A percentile compares a stretch with the other conserved stretches of the same genome.
These are phyloP conservation scores for Phengaris arion DNA, from an alignment of 2,888 invertebrate genomes.

Conservation along the genomic window DNA sequence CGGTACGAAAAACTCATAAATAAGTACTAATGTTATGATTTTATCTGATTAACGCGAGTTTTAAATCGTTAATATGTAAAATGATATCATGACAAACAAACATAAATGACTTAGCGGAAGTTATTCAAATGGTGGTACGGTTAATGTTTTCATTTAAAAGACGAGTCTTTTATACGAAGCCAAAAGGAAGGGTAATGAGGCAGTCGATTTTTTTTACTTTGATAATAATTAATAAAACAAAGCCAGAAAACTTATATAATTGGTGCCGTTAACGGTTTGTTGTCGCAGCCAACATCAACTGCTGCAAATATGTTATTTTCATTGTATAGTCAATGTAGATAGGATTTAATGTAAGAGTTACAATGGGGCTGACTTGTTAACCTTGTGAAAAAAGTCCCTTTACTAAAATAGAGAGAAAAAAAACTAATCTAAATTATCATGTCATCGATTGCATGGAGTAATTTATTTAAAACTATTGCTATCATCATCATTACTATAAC, in stretches of 20 bases:
- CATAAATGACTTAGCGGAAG: background rate
- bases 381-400: too few relatives aligned
- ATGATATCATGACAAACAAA: background rate
- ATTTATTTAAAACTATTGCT: background rate
- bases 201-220: too few relatives aligned
- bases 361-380: too few relatives aligned
- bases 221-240: background rate
- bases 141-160: background rate
- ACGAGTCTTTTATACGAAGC: too few relatives aligned
- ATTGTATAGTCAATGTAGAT: too few relatives aligned
- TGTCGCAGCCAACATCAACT: too few relatives aligned
- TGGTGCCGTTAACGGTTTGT: too few relatives aligned
- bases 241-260: background rate
- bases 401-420: too few relatives aligned
- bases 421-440: background rate
- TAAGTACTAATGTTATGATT: background rate
- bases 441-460: background rate
- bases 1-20: slow-evolving; percentile 16
- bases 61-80: background rate
- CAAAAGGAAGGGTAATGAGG: too few relatives aligned
- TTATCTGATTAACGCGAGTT: slow-evolving; percentile 2
- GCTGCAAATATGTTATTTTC: too few relatives aligned
- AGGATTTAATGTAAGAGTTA: too few relatives aligned
- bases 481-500: background rate
- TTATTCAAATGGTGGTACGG: background rate